Evolutionary conservation across 2,113 vertebrate species (phyloP), one percentile per base, ranked within the genome.

Genomic region (Channa maculata): DNA sequence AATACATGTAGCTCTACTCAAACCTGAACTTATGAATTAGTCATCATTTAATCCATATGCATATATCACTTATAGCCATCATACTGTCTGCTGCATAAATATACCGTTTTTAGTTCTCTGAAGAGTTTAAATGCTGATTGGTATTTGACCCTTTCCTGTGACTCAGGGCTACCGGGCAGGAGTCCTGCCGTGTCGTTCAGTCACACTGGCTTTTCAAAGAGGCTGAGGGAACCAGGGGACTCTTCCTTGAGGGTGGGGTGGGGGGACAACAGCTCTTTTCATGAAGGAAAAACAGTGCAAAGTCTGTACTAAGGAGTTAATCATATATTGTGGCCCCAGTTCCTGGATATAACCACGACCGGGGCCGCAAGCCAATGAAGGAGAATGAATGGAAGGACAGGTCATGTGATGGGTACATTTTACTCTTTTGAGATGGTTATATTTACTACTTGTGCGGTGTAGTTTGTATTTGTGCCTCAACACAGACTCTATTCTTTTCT

Each of bases 271-370:
- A 84, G 52, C 50, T 80, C 69, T 73, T 88, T 93, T 94, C 93
- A 93, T 87, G 65, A 65, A 46, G 71, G 68, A 70, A 65, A 83
- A 92, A 95, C 94, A 88, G 93, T 92, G 85, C 82, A 87, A 88
- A 90, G 86, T 91, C 88, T 95, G 93, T 95, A 89, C 77, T 61
- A 71, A 87, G 62, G 88, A 80, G 68, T 90, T 89, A 91, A 90
- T 93, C 94, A 94, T 80, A 81, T 13, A 73, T 24, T 24, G 24
- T 24, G 24, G 24, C 24, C 24, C 24, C 24, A 24, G 24, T 1
- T 24, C 24, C 24, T 24, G 80, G 65, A 49, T 5, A 54, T 41
- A 44, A 77, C 61, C 72, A 61, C 76, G 64, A 65, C 76, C 24
- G 52, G 70, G 84, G 63, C 70, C 81, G 36, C 4, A 76, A 83